Conservation (phyloP, 2,113 vertebrate genomes). For the Butastur rufipennis region DNA sequence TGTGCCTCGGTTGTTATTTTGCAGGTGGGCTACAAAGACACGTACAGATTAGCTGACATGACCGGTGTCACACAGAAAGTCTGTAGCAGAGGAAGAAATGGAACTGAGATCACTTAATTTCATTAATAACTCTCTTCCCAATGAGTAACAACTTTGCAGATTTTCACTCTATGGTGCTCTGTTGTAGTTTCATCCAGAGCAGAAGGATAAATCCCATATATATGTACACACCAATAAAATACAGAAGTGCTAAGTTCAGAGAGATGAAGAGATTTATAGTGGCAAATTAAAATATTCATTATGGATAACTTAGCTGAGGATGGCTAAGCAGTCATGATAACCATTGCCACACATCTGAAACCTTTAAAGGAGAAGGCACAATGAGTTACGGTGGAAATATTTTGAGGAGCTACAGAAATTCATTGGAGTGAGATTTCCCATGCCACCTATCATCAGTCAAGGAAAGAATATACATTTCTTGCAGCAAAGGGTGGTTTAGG, state of each 20-base stretch:
- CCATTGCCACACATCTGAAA: background rate
- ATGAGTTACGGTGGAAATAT: background rate
- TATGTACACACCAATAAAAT: background rate
- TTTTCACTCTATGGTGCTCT: background rate
- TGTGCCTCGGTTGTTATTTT: background rate
- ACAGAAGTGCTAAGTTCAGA: background rate
- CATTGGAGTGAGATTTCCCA: background rate
- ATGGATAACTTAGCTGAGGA: background rate
- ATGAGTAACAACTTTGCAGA: background rate
- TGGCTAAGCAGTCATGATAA: background rate
- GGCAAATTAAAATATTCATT: background rate
- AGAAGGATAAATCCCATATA: background rate
- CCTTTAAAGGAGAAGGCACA: background rate
- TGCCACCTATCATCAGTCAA: background rate
- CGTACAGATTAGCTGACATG: background rate
- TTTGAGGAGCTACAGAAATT: background rate
- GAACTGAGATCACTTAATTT: background rate
- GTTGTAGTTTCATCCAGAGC: background rate
- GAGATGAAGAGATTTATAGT: background rate
- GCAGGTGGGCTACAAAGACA: background rate
- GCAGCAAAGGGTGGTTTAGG: background rate
- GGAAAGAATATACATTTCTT: background rate
- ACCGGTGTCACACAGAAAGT: background rate
- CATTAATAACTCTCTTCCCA: background rate
- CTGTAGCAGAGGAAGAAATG: background rate